Base-by-base conservation (phyloP, 1,140 invertebrate genomes). In the Carposina sasakii region DNA sequence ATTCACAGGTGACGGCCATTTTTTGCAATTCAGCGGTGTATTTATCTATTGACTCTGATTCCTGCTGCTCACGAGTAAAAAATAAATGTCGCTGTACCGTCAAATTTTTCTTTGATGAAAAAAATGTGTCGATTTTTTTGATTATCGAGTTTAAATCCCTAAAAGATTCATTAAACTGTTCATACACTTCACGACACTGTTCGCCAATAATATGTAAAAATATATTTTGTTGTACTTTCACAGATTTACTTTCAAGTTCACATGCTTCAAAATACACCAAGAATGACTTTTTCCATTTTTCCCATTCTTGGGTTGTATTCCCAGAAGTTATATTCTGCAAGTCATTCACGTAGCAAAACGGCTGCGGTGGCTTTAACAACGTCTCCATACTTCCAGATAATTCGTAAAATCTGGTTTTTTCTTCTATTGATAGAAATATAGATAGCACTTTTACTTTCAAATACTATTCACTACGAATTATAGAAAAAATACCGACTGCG, bases 71-170 rank as follows among this genome's bases (percentile, higher is more conserved):
- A 31, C 42, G n/a, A 16, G 33, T 16, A 36, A 36, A 36, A 36
- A 36, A 10, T 16, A 16, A 5, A 8, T 34, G 6, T 15, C 33
- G 12, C n/a, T 36, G 13, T 2, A 36, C 33, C 16, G 33, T 36
- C 16, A 3, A n/a, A 36, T 36, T 36, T 2, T 10, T 36, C 2
- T 2, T 36, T 13, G 13, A 13, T n/a, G 51, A 16, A 47, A 62
- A 54, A 54, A 51, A 60, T 0, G 3, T 20, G 21, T 60, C 52
- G n/a, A 60, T 50, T 48, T 53, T 52, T 22, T 12, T 15, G 15
- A 58, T 12, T 36, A 58, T 13, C 9, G 1, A 28, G 0, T 51
- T 26, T 22, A 57, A 36, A 10, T 30, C 34, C 8, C 26, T 46
- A 36, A 10, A 16, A 9, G 15, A 16, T 16, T 10, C 33, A 9